These are phyloP conservation scores for Furnarius figulus DNA, from an alignment of 2,113 vertebrate genomes.

Conservation along the genomic window DNA sequence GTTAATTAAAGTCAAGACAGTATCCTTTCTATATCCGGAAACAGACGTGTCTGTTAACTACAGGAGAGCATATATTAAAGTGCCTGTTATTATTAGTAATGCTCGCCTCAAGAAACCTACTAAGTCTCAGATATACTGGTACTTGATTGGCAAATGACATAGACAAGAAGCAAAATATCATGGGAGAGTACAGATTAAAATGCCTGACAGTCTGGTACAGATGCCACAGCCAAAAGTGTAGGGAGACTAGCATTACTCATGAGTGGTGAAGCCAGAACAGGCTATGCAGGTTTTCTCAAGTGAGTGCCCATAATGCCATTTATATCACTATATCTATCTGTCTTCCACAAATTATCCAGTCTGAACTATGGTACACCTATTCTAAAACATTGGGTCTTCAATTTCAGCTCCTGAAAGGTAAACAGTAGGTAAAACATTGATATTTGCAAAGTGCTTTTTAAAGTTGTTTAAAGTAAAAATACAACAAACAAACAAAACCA, in stretches of 20 bases:
- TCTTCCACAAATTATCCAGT: background rate
- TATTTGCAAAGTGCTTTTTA: background rate
- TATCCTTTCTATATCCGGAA: constrained; percentile 16
- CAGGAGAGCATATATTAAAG: background rate
- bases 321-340: background rate
- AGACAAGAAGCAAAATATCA: constrained; percentile 19
- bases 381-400: background rate
- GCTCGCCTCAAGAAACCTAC: background rate
- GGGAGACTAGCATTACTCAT: background rate
- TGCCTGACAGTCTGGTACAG: background rate
- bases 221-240: background rate
- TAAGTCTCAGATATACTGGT: background rate
- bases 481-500: background rate
- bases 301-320: background rate
- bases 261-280: background rate
- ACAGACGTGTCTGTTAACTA: background rate
- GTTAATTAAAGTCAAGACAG: constrained; percentile 22
- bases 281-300: constrained; percentile 11
- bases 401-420: background rate
- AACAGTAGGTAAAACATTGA: background rate
- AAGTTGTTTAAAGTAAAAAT: background rate
- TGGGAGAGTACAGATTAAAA: background rate
- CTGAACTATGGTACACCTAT: background rate
- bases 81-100: background rate
- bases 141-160: background rate